Base-by-base conservation (phyloP, 2,797 vertebrate genomes). In the Tadarida brasiliensis region DNA sequence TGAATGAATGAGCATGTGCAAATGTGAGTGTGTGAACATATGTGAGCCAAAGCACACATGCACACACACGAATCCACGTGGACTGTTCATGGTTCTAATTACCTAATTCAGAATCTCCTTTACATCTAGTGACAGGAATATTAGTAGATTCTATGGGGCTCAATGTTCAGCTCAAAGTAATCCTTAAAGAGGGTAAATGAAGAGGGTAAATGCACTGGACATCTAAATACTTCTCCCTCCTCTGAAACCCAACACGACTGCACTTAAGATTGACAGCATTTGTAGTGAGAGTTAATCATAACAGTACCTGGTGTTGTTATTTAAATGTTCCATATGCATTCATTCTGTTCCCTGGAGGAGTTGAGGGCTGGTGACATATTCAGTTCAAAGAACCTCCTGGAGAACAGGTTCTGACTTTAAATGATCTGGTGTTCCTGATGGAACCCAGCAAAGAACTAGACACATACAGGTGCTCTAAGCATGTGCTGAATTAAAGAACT, bases 351-450 rank as follows among this genome's bases (percentile, higher is more conserved):
- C 54, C 54, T 63, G 28, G 8, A 70, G 74, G 15, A 9, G 51
- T 30, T 88, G 30, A 82, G 20, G 7, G 30, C n/a, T 86, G 74
- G 35, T 33, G 24, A 90, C 78, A 17, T 26, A 86, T 44, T 93
- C 30, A 56, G 1, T 86, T 61, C 86, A 76, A 76, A 90, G 82
- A 49, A 89, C 26, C 19, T 83, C 74, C 19, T 30, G 10, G 11
- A 65, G 28, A 95, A 14, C 6, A 95, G 24, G 26, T 68, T 88
- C 35, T 78, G 49, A 73, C 49, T 73, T 92, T n/a, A 44, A 94
- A 82, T 63, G 44, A 35, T 30, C 28, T 19, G 14, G n/a, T 44
- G 56, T 17, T 77, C 74, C 10, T 26, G n/a, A 35, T 5, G 49
- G 65, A 77, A 85, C 57, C 30, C 68, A 87, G 33, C 44, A 33